Evolutionary conservation across 2,113 vertebrate species (phyloP).

Genomic region (Ciconia boyciana): DNA sequence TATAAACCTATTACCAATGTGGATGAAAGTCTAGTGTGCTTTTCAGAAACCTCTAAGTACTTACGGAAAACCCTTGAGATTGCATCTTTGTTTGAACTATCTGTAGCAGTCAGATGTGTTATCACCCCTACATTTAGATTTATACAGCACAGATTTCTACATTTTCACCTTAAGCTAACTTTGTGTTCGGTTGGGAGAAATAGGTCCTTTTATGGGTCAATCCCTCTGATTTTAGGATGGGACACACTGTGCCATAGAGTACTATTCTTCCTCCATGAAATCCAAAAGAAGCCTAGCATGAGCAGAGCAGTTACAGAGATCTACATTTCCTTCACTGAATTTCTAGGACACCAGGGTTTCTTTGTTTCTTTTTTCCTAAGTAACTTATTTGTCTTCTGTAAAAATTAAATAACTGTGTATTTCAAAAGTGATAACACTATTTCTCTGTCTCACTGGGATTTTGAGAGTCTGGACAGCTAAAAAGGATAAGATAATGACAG

Average conservation of each 20-base stretch:
- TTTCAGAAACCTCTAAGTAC: not conserved
- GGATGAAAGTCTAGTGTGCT: not conserved
- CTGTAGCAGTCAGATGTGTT: not conserved
- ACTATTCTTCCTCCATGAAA: not conserved
- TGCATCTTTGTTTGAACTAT: not conserved
- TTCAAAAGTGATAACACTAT: not conserved
- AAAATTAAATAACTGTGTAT: not conserved
- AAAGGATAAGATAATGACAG: not conserved
- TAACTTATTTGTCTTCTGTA: not conserved
- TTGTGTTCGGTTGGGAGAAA: not conserved
- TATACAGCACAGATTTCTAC: not conserved
- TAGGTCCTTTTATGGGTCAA: not conserved
- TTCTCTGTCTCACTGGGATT: not conserved
- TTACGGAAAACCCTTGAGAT: not conserved
- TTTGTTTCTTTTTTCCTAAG: not conserved
- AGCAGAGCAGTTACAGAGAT: not conserved
- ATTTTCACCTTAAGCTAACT: not conserved
- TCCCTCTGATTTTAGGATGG: not conserved
- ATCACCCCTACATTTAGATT: not conserved
- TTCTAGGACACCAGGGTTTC: not conserved
- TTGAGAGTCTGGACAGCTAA: not conserved
- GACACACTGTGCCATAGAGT: not conserved
- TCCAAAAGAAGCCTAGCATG: not conserved
- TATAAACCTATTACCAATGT: not conserved
- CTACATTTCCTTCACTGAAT: not conserved